Base-by-base conservation (phyloP, 2,797 vertebrate species). In the Manis javanica region DNA sequence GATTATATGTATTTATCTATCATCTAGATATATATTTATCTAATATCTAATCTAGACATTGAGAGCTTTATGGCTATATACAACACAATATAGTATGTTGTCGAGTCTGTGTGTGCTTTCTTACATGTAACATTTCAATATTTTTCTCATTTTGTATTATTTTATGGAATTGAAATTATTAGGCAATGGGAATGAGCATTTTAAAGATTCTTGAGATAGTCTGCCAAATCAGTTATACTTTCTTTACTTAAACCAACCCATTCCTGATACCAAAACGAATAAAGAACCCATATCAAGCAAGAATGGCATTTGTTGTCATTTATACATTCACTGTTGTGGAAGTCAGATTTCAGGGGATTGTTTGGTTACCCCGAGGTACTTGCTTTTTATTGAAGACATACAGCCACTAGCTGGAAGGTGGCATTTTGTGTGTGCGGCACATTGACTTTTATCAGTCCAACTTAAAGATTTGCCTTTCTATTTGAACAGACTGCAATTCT, bases 121-220 rank as follows among this genome's bases (percentile, higher is more conserved):
- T 34, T 42, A 61, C 51, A 83, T 4, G 0, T 84, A 78, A 84
- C 77, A 31, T 51, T 91, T 64, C 29, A 78, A 69, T 83, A 10
- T 87, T 79, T 74, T 11, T 63, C 16, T 55, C 1, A 34, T 94
- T 88, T 85, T 79, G 0, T 42, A 66, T 69, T 55, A 79, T 89
- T 83, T 91, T 72, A 61, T 78, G 59, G 18, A 89, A 91, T 31
- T 79, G 74, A 75, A 94, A 81, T 61, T n/a, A 42, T 6, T 49
- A 57, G n/a, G 42, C 59, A 81, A 3, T 61, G 37, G 31, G 31
- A 82, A 95, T 69, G 21, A 82, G 5, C 63, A 90, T 69, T 86
- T 86, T 74, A 74, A 86, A 90, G 31, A 49, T 81, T 55, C 61
- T 49, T 37, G 4, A 55, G 24, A 46, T 21, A 55, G 3, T 53